Conservation (phyloP, 2,888 invertebrate species). For the Adineta ricciae region DNA sequence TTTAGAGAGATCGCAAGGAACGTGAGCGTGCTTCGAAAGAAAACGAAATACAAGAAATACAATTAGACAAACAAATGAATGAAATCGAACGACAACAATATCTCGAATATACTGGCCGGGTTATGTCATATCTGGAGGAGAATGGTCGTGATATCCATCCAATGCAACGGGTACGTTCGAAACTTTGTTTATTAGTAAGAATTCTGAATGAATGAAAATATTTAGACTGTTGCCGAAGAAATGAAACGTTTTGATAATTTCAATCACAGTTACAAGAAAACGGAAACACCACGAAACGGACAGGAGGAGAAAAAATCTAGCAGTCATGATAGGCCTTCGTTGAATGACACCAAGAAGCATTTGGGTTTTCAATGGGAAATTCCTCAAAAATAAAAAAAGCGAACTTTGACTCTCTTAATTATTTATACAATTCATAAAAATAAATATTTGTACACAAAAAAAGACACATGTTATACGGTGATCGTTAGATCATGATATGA, state of each 20-base stretch:
- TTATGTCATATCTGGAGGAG: slow-evolving; percentile 47
- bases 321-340: not conserved
- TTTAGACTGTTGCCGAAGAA: not conserved
- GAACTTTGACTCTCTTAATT: not conserved
- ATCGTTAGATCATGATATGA: not conserved
- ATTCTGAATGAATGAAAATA: not conserved
- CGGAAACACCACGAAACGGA: not conserved
- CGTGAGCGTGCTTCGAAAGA: slow-evolving; percentile 7
- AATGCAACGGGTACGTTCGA: slow-evolving; percentile 36
- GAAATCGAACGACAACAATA: slow-evolving; percentile 47
- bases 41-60: slow-evolving; percentile 24
- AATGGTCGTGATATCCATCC: slow-evolving; percentile 48
- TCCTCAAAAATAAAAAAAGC: not conserved
- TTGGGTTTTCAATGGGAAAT: slow-evolving; percentile 28
- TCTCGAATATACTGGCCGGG: slow-evolving; percentile 42
- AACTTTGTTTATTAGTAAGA: not conserved
- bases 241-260: slow-evolving; percentile 15
- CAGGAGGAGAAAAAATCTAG: slow-evolving; percentile 5
- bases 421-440: not conserved
- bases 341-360: slow-evolving; percentile 26
- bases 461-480: not conserved
- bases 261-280: not conserved
- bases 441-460: not conserved
- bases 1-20: slow-evolving; percentile 31
- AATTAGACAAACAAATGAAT: slow-evolving; percentile 38